phyloP scores from a whole-genome alignment of 2,888 invertebrate species.

The Coleophora deauratella region DNA sequence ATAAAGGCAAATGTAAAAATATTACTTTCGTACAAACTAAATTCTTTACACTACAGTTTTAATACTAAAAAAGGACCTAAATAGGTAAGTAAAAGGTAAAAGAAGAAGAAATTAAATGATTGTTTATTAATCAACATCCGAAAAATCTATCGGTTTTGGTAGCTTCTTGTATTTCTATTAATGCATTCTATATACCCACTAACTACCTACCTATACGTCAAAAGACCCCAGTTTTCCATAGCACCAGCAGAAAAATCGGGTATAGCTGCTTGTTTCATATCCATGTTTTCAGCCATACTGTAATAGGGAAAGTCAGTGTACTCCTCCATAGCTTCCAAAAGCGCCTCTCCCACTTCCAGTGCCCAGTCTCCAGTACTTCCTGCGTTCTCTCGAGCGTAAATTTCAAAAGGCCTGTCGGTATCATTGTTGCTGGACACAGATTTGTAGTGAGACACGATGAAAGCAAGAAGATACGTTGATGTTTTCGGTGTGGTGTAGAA shows the following conservation, averaged over 20 bases:
- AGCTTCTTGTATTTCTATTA: no score
- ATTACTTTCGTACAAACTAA: no score
- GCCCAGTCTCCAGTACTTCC: conserved; percentile 54
- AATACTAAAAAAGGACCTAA: no score
- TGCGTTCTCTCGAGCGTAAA: conserved; percentile 58
- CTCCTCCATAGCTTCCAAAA: conserved; percentile 68
- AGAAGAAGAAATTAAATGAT: no score
- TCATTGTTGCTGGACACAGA: conserved; percentile 30
- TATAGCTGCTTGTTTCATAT: conserved; percentile 83
- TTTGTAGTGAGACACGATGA: conserved; percentile 86
- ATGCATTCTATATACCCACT: no score
- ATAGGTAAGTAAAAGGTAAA: no score
- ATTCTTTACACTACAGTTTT: not conserved
- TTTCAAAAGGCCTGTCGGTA: conserved; percentile 39
- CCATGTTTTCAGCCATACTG: conserved; percentile 58
- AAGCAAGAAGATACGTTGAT: conserved; percentile 89
- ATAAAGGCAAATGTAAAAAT: not conserved
- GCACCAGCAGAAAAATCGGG: conserved; percentile 86
- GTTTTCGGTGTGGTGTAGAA: conserved; percentile 77
- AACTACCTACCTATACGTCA: conserved; percentile 86
- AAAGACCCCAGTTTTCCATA: conserved; percentile 91
- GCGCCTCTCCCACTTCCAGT: conserved; percentile 51
- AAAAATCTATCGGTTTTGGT: no score
- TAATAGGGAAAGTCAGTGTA: conserved; percentile 72
- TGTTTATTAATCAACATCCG: no score